Base-by-base conservation (phyloP, 2,888 invertebrate genomes). In the Melinaea marsaeus region DNA sequence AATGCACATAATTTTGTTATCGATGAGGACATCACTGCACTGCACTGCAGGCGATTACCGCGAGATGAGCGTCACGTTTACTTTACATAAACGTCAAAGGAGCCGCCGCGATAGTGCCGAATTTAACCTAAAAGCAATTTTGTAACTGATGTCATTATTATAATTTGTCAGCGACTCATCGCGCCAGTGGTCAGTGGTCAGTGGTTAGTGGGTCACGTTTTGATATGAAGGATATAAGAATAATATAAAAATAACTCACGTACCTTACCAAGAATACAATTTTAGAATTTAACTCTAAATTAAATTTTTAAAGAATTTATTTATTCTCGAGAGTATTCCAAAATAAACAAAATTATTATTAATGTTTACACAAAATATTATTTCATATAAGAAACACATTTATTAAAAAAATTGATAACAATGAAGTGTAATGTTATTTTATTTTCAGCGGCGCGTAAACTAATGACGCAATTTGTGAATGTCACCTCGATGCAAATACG, bases 41-140 rank as follows among this genome's bases (percentile, higher is more conserved):
- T 54, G 22, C 22, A 22, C 22, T 22, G 22, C 22, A 22, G 22
- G 55, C 32, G 68, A 73, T 72, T 71, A 73, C 66, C 60, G 62
- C 67, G 66, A 70, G 70, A 69, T 66, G 67, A 70, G 79, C 83
- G 80, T 81, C 79, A 80, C 84, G 86, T 86, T 86, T 87, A 82
- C 86, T 84, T 83, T 84, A 79, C 78, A 77, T 75, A 75, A 74
- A 83, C 83, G 80, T 86, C 81, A 86, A 86, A 86, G 75, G 65
- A 69, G 79, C 81, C 74, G 75, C 74, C 75, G 77, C 78, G 75
- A 78, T 80, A 75, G 75, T 78, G 77, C 80, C 79, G 76, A 81
- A 84, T 83, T 81, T 81, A 74, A 79, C 73, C 76, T 81, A 80
- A 80, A 79, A 75, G 75, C 76, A 71, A 72, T 74, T 73, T 74